These are phyloP conservation scores for Metaphire vulgaris DNA, from an alignment of 1,140 invertebrate genomes.

Conservation along the genomic window DNA sequence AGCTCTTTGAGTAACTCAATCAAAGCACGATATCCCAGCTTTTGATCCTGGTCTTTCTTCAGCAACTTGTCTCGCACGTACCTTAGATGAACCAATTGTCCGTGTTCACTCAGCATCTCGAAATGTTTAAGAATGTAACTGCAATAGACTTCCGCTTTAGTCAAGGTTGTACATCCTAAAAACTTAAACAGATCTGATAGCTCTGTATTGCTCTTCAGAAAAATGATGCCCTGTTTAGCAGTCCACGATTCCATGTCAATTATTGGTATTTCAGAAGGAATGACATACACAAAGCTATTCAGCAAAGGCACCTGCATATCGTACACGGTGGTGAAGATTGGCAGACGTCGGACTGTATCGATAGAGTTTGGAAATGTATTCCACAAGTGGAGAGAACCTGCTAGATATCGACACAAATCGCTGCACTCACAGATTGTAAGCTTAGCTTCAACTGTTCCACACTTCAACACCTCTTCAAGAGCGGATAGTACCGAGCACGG, in stretches of 20 bases:
- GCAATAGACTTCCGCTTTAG: slow-evolving; percentile 5
- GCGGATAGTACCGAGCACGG: too few relatives aligned
- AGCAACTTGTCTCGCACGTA: slow-evolving; percentile 10
- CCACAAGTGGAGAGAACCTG: neutral
- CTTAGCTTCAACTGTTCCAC: too few relatives aligned
- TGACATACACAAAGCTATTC: neutral
- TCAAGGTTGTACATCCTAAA: neutral
- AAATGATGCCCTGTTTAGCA: neutral
- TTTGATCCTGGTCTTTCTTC: too few relatives aligned
- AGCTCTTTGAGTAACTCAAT: slow-evolving; percentile 4
- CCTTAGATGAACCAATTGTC: slow-evolving; percentile 10
- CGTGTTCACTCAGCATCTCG: slow-evolving; percentile 14
- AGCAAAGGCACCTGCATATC: neutral
- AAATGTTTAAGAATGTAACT: slow-evolving; percentile 16
- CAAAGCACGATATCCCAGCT: neutral
- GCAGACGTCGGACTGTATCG: neutral
- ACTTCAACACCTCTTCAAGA: too few relatives aligned
- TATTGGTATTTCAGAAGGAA: slow-evolving; percentile 11
- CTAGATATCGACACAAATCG: slow-evolving; percentile 9
- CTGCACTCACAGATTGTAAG: slow-evolving; percentile 23
- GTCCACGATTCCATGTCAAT: slow-evolving; percentile 18
- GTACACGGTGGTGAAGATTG: slow-evolving; percentile 17
- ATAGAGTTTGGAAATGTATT: neutral
- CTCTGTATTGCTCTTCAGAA: slow-evolving; percentile 9
- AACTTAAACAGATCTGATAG: slow-evolving; percentile 5